Evolutionary conservation across 2,888 invertebrate species (phyloP).

Genomic region (Hermaeophaga mercurialis): DNA sequence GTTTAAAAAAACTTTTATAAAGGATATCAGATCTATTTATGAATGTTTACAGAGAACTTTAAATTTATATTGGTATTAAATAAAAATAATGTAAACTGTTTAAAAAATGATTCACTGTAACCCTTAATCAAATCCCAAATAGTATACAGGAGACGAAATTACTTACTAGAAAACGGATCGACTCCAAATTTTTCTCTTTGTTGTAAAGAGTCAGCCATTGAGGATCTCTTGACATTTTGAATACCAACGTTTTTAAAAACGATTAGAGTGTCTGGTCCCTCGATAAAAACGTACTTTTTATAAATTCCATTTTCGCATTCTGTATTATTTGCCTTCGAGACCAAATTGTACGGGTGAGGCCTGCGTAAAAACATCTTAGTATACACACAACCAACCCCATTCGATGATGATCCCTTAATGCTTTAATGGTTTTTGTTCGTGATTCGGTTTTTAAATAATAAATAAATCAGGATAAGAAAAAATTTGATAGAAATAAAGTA

Average conservation of each 20-base stretch:
- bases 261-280: slow-evolving; percentile 12
- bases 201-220: slow-evolving; percentile 80
- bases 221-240: slow-evolving; percentile 90
- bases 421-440: too few relatives aligned
- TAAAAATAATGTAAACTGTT: too few relatives aligned
- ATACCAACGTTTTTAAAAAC: slow-evolving; percentile 86
- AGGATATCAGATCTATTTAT: too few relatives aligned
- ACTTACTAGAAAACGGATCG: slow-evolving; percentile 89
- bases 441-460: too few relatives aligned
- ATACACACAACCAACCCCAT: not conserved
- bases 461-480: too few relatives aligned
- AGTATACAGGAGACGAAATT: too few relatives aligned
- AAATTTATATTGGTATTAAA: too few relatives aligned
- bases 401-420: not conserved
- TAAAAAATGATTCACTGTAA: too few relatives aligned
- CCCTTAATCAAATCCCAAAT: too few relatives aligned
- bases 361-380: slow-evolving; percentile 6
- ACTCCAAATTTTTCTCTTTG: slow-evolving; percentile 78
- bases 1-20: too few relatives aligned
- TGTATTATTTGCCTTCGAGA: slow-evolving; percentile 27
- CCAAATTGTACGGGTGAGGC: slow-evolving; percentile 35
- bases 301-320: slow-evolving; percentile 27
- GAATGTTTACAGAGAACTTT: not conserved
- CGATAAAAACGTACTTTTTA: slow-evolving; percentile 12
- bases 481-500: too few relatives aligned